Conservation (phyloP, 2,888 invertebrate genomes). For the Tetramorium bicarinatum region DNA sequence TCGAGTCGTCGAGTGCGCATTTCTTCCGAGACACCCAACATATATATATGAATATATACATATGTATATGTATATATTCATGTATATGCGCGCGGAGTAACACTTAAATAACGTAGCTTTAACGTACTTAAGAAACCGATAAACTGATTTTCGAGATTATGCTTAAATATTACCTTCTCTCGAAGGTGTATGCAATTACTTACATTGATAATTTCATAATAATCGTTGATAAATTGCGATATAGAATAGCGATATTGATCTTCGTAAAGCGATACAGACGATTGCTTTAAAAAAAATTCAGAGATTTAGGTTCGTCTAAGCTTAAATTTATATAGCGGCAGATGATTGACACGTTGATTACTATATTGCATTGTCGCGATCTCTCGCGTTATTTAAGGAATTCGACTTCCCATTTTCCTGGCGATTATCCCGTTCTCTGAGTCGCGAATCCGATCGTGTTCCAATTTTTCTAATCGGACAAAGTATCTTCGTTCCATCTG, state of each 20-base stretch:
- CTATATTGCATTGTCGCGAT: constrained; percentile 24
- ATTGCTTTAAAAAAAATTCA: constrained; percentile 1
- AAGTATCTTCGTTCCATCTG: neutral
- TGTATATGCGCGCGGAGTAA: constrained; percentile 37
- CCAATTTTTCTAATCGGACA: neutral
- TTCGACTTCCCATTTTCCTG: neutral
- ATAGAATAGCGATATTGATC: constrained; percentile 44
- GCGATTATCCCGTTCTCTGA: neutral
- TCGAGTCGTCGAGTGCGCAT: constrained; percentile 6
- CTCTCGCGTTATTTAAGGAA: neutral
- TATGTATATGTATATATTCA: neutral
- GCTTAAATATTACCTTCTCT: constrained; percentile 39
- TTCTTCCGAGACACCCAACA: constrained; percentile 7
- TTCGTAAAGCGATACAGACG: constrained; percentile 17
- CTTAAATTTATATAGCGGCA: constrained; percentile 34
- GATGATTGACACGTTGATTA: constrained; percentile 36
- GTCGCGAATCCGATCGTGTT: neutral
- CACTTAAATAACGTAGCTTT: constrained; percentile 35
- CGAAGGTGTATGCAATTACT: constrained; percentile 16
- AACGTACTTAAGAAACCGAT: constrained; percentile 37
- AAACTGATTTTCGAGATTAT: constrained; percentile 39
- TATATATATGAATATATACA: constrained; percentile 2
- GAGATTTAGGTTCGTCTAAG: constrained; percentile 29
- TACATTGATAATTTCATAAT: constrained; percentile 41
- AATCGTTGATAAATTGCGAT: constrained; percentile 42